Percentiles rank a stretch among this genome's conserved stretches.
These are phyloP conservation scores for Subacronicta megacephala DNA, from an alignment of 2,888 invertebrate species.

Conservation along the genomic window DNA sequence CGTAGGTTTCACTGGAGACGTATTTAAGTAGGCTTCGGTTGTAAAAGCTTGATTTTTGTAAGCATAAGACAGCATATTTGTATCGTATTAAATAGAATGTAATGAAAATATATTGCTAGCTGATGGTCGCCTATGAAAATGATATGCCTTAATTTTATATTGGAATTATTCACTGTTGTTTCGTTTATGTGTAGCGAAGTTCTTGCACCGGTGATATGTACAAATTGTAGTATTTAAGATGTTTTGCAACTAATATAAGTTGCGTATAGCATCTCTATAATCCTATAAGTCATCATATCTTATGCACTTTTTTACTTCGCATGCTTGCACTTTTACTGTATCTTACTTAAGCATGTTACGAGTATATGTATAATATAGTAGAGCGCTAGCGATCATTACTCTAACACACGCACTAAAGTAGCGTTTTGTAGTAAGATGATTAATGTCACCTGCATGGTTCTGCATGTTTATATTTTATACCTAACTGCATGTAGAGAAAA, in stretches of 20 bases:
- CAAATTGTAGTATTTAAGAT: constrained; percentile 5
- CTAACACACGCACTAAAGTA: neutral
- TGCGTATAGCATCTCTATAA: constrained; percentile 2
- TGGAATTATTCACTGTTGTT: too few species aligned
- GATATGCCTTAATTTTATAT: too few species aligned
- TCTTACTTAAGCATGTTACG: neutral
- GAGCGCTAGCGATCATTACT: neutral
- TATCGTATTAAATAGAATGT: too few species aligned
- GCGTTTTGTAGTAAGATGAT: neutral
- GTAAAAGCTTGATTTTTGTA: neutral
- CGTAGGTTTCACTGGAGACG: constrained; percentile 31
- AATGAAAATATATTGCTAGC: too few species aligned
- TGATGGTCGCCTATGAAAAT: too few species aligned
- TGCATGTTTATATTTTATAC: neutral
- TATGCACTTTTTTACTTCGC: constrained; percentile 11
- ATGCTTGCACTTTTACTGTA: constrained; percentile 6
- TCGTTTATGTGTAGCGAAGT: constrained; percentile 2
- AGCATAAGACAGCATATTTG: too few species aligned
- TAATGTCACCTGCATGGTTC: neutral
- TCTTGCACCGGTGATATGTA: constrained; percentile 3
- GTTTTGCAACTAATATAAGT: constrained; percentile 8
- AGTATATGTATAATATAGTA: neutral
- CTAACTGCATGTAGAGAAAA: neutral
- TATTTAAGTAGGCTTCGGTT: constrained; percentile 18
- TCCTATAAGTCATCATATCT: constrained; percentile 4